phyloP scores from a whole-genome alignment of 2,888 invertebrate species.

The Entomobrya proxima region DNA sequence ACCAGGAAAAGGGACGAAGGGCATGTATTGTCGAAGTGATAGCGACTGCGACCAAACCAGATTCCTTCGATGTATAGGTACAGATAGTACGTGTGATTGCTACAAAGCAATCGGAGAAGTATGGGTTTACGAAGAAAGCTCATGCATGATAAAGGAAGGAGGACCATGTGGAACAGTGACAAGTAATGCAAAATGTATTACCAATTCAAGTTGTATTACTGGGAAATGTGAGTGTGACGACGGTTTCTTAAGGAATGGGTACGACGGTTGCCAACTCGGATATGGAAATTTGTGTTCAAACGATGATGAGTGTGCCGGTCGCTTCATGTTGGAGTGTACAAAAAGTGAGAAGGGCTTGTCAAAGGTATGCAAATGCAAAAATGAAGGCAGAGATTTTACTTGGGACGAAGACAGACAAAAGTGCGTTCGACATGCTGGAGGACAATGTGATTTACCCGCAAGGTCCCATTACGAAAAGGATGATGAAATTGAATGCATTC shows the following conservation, averaged over 20 bases:
- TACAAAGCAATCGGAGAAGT: background rate
- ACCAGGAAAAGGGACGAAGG: background rate
- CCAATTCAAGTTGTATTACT: constrained; percentile 33
- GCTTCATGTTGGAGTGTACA: constrained; percentile 24
- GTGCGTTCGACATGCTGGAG: constrained; percentile 42
- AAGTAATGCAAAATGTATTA: background rate
- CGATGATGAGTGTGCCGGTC: constrained; percentile 5
- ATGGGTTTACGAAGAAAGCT: background rate
- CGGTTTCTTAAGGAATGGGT: constrained; percentile 19
- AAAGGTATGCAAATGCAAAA: constrained; percentile 21
- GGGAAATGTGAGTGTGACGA: constrained; percentile 44
- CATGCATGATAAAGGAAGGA: constrained; percentile 18
- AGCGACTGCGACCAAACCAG: background rate
- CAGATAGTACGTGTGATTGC: constrained; percentile 21
- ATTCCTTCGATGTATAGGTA: constrained; percentile 14
- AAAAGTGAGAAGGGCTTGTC: background rate
- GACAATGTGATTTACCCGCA: background rate
- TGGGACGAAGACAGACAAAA: constrained; percentile 48
- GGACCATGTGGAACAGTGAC: background rate
- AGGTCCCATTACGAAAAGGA: background rate
- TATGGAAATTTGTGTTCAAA: constrained; percentile 26
- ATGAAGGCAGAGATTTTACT: constrained; percentile 28
- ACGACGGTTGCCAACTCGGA: constrained; percentile 20
- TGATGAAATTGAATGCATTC: constrained; percentile 50
- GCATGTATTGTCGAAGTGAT: background rate